Evolutionary conservation across 2,888 invertebrate species (phyloP).

Genomic region (Eutolmus rufibarbis): DNA sequence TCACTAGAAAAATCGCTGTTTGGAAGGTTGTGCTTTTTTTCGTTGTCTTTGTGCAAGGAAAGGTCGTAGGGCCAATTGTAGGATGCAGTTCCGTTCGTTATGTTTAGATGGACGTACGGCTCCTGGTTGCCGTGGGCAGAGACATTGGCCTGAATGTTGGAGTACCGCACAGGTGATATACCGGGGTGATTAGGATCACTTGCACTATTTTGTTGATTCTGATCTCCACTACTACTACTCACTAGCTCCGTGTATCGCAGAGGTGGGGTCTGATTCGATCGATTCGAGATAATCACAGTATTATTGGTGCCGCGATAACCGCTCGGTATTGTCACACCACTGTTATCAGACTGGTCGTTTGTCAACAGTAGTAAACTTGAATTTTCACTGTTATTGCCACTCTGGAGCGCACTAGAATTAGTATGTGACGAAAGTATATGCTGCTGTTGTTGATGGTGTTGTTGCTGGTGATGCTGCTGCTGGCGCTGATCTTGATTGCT

Average conservation of each 20-base stretch:
- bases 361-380: constrained; percentile 47
- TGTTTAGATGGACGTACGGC: constrained; percentile 42
- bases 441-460: constrained; percentile 12
- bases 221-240: constrained; percentile 15
- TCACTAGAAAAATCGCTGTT: constrained; percentile 11
- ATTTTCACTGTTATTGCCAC: constrained; percentile 45
- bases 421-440: neutral
- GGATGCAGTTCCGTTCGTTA: neutral
- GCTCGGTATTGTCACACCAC: constrained; percentile 52
- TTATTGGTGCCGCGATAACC: constrained; percentile 60
- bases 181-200: constrained; percentile 13
- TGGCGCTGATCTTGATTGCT: constrained; percentile 15
- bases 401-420: constrained; percentile 29
- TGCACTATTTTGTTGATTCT: constrained; percentile 1
- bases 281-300: constrained; percentile 57
- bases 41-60: constrained; percentile 47
- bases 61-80: constrained; percentile 53
- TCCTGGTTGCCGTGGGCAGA: constrained; percentile 22
- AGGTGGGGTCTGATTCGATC: constrained; percentile 39
- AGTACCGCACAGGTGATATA: constrained; percentile 39
- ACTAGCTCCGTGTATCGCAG: constrained; percentile 45
- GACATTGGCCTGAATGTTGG: constrained; percentile 37
- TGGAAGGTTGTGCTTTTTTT: constrained; percentile 21
- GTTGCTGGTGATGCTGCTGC: neutral
- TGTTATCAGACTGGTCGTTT: constrained; percentile 38